Percentiles rank a stretch among this genome's conserved stretches.
Conservation (phyloP, 2,113 vertebrate genomes). For the Spea multiplicata region DNA sequence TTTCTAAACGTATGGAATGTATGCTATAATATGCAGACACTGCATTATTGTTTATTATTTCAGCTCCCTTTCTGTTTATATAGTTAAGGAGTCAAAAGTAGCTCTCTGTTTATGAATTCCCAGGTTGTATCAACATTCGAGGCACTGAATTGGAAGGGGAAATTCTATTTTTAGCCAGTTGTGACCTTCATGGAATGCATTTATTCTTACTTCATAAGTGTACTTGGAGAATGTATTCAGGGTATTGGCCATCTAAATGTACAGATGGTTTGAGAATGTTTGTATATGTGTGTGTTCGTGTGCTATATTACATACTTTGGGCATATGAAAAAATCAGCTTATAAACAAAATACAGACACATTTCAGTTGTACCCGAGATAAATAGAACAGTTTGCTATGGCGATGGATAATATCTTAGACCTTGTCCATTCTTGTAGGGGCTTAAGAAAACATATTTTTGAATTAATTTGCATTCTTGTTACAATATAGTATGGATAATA, state of each 20-base stretch:
- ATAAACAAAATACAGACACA: too few relatives aligned
- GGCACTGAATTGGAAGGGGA: slow-evolving; percentile 55
- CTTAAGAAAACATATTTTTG: too few relatives aligned
- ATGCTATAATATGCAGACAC: neutral
- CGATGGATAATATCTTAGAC: too few relatives aligned
- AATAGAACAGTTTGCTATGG: too few relatives aligned
- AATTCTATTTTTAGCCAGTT: slow-evolving; percentile 56
- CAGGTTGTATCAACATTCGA: slow-evolving; percentile 53
- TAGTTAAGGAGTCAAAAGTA: slow-evolving; percentile 52
- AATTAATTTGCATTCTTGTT: too few relatives aligned
- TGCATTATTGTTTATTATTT: slow-evolving; percentile 8
- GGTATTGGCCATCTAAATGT: neutral
- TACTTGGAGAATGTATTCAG: neutral
- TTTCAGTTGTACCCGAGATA: too few relatives aligned
- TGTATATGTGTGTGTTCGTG: too few relatives aligned
- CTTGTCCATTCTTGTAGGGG: too few relatives aligned
- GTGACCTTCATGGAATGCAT: slow-evolving; percentile 40
- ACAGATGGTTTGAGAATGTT: too few relatives aligned
- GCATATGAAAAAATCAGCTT: too few relatives aligned
- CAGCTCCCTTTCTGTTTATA: slow-evolving; percentile 43
- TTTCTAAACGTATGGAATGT: neutral
- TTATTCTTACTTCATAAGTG: slow-evolving; percentile 17
- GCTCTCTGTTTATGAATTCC: slow-evolving; percentile 59
- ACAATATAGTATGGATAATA: too few relatives aligned
- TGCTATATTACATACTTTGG: too few relatives aligned